These are phyloP conservation scores for Diarsia rubi DNA, from an alignment of 2,888 invertebrate genomes.

Conservation along the genomic window DNA sequence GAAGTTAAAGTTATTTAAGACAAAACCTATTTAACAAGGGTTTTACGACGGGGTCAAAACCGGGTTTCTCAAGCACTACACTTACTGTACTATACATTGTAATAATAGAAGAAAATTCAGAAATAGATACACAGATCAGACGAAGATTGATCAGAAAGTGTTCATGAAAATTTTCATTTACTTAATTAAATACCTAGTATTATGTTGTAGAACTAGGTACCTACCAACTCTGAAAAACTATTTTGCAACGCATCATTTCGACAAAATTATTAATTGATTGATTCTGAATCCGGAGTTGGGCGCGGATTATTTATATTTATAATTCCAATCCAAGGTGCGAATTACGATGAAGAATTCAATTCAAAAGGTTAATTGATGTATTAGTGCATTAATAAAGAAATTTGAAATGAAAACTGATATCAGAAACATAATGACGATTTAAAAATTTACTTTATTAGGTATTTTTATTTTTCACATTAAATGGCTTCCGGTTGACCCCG, in stretches of 20 bases:
- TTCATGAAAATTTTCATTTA: not conserved
- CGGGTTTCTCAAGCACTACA: no score
- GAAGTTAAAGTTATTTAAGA: no score
- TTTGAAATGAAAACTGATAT: no score
- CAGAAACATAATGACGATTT: no score
- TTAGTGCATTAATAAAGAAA: no score
- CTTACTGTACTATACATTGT: no score
- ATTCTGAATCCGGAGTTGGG: not conserved
- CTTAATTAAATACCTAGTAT: not conserved
- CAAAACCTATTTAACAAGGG: no score
- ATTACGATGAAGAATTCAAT: not conserved
- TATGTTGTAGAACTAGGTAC: not conserved
- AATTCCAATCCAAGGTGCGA: conserved; percentile 16
- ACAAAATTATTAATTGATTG: conserved; percentile 10
- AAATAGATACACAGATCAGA: not conserved
- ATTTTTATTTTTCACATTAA: no score
- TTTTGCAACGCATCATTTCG: not conserved
- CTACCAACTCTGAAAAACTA: conserved; percentile 1
- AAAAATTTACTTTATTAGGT: no score
- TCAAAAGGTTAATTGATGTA: conserved; percentile 25
- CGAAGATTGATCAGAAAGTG: not conserved
- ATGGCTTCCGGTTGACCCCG: no score
- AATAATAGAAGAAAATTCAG: not conserved
- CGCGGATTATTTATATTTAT: not conserved
- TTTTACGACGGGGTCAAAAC: no score